These are phyloP conservation scores for Hippocampus barbouri DNA, from an alignment of 2,113 vertebrate species.

Conservation along the genomic window DNA sequence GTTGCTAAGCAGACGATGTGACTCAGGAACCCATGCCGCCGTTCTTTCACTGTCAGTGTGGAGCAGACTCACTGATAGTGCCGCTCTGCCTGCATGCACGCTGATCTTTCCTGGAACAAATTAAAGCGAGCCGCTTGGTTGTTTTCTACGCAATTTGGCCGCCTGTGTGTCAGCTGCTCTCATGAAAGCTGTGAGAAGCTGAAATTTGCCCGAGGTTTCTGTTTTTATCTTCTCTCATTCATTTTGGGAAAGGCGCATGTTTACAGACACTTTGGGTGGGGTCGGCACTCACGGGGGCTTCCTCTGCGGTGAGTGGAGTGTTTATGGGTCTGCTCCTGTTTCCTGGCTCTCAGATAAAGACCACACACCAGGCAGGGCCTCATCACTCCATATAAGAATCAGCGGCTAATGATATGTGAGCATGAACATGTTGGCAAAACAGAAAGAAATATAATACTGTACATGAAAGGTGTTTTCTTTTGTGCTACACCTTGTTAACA, in stretches of 20 bases:
- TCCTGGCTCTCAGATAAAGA: constrained; percentile 68
- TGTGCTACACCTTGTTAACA: constrained; percentile 40
- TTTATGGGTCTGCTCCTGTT: constrained; percentile 66
- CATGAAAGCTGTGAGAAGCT: constrained; percentile 22
- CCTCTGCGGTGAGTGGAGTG: constrained; percentile 54
- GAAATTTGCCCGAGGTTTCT: constrained; percentile 15
- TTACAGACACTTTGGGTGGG: constrained; percentile 56
- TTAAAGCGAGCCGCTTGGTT: constrained; percentile 39
- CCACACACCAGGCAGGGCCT: constrained; percentile 65
- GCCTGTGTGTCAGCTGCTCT: constrained; percentile 13
- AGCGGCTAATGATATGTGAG: constrained; percentile 54
- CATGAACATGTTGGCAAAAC: constrained; percentile 47
- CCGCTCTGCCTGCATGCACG: constrained; percentile 22
- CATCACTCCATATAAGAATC: constrained; percentile 61
- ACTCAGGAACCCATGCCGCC: constrained; percentile 59
- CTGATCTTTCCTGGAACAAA: constrained; percentile 51
- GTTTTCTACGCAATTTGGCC: constrained; percentile 8
- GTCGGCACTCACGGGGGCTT: constrained; percentile 51
- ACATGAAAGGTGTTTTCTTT: constrained; percentile 27
- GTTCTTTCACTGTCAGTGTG: constrained; percentile 37
- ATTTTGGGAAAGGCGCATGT: constrained; percentile 31
- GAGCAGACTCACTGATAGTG: constrained; percentile 43
- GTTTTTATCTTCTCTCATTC: not conserved
- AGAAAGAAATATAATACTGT: constrained; percentile 18
- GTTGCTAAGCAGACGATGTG: constrained; percentile 73